Conservation (phyloP, 2,888 invertebrate species). For the Torymus aiolomorphi region DNA sequence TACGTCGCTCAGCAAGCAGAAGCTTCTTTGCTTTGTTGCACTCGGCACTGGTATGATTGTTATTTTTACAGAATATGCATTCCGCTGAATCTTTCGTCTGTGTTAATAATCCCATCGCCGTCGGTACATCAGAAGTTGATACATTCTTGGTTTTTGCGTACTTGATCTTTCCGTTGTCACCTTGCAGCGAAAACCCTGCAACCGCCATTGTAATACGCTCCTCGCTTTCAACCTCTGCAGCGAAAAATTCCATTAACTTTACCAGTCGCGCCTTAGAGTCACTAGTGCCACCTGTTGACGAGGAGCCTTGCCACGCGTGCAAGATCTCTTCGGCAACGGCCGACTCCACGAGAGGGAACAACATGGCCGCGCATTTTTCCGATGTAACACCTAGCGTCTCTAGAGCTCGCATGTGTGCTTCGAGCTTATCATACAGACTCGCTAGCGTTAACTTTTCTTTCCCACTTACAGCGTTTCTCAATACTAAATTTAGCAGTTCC, state of each 20-base stretch:
- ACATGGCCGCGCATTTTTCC: background rate
- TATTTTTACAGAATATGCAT: too few species aligned
- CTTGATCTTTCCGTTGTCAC: background rate
- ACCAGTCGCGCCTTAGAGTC: background rate
- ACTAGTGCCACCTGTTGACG: background rate
- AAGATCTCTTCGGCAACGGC: background rate
- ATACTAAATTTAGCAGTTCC: too few species aligned
- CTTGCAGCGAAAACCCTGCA: background rate
- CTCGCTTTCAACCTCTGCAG: background rate
- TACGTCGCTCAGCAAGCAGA: too few species aligned
- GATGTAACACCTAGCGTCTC: conserved; percentile 3
- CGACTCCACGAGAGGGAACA: background rate
- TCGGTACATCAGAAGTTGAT: too few species aligned
- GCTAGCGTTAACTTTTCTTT: too few species aligned
- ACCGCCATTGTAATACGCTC: background rate
- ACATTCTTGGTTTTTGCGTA: background rate
- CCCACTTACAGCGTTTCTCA: too few species aligned
- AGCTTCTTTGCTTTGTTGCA: too few species aligned
- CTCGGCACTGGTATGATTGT: too few species aligned
- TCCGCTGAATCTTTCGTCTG: too few species aligned
- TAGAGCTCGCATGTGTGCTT: background rate
- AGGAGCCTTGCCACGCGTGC: background rate
- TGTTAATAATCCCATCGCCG: too few species aligned
- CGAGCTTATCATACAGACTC: background rate
- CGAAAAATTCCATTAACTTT: background rate